Conservation (phyloP, 2,113 vertebrate genomes). For the Fukomys damarensis region DNA sequence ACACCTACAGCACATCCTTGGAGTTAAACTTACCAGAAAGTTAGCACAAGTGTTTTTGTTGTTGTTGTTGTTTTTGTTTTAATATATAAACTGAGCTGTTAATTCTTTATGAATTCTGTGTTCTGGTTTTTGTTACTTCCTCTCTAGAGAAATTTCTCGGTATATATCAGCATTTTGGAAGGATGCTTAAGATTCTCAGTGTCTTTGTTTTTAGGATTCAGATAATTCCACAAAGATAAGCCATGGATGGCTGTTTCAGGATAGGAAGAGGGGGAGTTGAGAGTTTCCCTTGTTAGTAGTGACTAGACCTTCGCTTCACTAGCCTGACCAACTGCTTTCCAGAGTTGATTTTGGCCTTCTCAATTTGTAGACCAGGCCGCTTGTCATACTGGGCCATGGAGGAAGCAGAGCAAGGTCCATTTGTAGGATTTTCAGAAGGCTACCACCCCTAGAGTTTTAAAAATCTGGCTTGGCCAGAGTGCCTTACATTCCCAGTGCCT, state of each 20-base stretch:
- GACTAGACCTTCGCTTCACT: neutral
- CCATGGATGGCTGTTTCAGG: neutral
- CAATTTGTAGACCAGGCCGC: neutral
- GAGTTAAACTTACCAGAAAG: neutral
- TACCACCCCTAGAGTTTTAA: neutral
- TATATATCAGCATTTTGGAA: neutral
- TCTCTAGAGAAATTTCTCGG: neutral
- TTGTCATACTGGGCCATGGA: neutral
- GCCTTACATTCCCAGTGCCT: constrained; percentile 6
- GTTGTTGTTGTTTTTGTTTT: neutral
- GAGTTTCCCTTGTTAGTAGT: neutral
- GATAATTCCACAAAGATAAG: neutral
- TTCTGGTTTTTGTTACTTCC: neutral
- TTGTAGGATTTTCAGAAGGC: neutral
- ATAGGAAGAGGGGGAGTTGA: neutral
- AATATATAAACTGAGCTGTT: neutral
- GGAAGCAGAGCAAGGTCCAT: neutral
- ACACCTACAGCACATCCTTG: neutral
- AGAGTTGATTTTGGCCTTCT: constrained; percentile 23
- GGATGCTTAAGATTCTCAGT: neutral
- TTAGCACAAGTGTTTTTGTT: neutral
- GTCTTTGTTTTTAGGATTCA: neutral
- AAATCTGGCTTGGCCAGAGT: neutral
- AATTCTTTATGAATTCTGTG: neutral
- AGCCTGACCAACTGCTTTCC: neutral